Conservation (phyloP, 2,113 vertebrate genomes). For the Hyperopisus bebe region DNA sequence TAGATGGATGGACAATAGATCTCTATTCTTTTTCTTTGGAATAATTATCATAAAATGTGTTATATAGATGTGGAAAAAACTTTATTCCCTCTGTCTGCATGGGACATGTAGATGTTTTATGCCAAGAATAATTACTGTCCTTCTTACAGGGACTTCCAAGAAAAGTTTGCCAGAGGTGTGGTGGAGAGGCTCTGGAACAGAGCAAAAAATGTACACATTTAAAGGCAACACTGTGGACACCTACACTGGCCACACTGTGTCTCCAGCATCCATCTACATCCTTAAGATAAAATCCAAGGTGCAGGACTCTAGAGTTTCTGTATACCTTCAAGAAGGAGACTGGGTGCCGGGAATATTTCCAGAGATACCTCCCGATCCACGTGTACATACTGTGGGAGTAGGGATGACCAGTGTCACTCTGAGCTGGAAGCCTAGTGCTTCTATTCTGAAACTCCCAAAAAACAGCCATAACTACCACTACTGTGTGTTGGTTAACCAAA, state of each 20-base stretch:
- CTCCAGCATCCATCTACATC: constrained; percentile 65
- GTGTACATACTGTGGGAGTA: constrained; percentile 62
- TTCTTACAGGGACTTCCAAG: constrained; percentile 54
- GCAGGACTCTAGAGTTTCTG: constrained; percentile 61
- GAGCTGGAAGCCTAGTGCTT: constrained; percentile 73
- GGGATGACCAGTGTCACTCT: constrained; percentile 77
- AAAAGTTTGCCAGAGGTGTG: constrained; percentile 64
- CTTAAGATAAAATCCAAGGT: constrained; percentile 67
- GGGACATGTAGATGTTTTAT: not conserved
- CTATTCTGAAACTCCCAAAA: constrained; percentile 43
- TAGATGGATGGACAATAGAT: not conserved
- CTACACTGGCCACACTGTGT: constrained; percentile 59
- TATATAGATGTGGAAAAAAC: not conserved
- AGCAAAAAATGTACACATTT: constrained; percentile 67
- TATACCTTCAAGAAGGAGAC: constrained; percentile 64
- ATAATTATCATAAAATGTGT: not conserved
- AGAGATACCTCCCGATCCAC: constrained; percentile 66
- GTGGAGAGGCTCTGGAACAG: constrained; percentile 57
- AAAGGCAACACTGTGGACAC: constrained; percentile 67
- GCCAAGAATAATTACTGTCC: constrained; percentile 7
- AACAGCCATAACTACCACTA: constrained; percentile 62
- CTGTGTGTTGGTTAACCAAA: constrained; percentile 73
- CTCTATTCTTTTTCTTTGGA: not conserved
- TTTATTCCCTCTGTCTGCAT: not conserved
- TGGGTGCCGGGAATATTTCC: constrained; percentile 64